phyloP scores from a whole-genome alignment of 1,140 invertebrate genomes.

The Trinorchestia longiramus region DNA sequence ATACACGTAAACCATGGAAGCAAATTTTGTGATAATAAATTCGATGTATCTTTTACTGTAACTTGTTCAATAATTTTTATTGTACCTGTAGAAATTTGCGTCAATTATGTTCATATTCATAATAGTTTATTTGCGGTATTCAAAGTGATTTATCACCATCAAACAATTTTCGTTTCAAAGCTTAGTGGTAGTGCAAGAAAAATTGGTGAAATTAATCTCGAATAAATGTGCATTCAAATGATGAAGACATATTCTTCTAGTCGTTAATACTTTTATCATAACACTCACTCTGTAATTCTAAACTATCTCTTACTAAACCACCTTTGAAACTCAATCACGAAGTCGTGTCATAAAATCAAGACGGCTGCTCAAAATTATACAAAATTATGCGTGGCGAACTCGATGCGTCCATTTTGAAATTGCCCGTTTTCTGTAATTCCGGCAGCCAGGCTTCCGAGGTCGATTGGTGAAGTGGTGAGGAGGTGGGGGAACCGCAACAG shows the following conservation, averaged over 20 bases:
- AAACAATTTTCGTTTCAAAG: too few relatives aligned
- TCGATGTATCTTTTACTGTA: too few relatives aligned
- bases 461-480: not conserved
- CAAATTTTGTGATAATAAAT: too few relatives aligned
- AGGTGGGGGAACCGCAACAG: not conserved
- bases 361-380: not conserved
- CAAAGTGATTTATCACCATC: too few relatives aligned
- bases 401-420: slow-evolving; percentile 45
- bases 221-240: not conserved
- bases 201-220: not conserved
- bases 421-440: slow-evolving; percentile 45
- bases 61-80: too few relatives aligned
- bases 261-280: not conserved
- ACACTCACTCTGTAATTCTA: not conserved
- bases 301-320: not conserved
- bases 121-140: too few relatives aligned
- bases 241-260: not conserved
- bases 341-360: not conserved
- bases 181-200: not conserved
- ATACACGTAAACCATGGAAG: too few relatives aligned
- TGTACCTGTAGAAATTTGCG: too few relatives aligned
- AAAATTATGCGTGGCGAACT: slow-evolving; percentile 13
- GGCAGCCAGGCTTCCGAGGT: slow-evolving; percentile 15
- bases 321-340: not conserved
- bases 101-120: too few relatives aligned